Conservation (phyloP, 1,140 invertebrate species). For the Glossosoma conforme region DNA sequence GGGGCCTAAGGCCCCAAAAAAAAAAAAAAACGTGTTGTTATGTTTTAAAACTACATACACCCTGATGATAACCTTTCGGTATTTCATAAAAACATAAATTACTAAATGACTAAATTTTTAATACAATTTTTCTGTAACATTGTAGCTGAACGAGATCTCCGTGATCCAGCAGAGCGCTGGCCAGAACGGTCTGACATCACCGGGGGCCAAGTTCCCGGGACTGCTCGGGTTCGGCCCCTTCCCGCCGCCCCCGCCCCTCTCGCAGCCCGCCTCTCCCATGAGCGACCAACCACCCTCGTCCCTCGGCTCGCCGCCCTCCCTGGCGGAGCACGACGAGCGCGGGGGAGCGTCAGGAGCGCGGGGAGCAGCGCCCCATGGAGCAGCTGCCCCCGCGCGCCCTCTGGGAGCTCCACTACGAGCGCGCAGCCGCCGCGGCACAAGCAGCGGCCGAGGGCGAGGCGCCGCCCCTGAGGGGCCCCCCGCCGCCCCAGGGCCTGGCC, state of each 20-base stretch:
- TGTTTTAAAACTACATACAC: too few relatives aligned
- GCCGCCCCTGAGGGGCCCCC: slow-evolving; percentile 41
- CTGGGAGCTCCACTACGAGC: slow-evolving; percentile 45
- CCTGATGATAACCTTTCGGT: too few relatives aligned
- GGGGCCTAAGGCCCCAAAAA: too few relatives aligned
- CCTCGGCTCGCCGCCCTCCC: slow-evolving; percentile 40
- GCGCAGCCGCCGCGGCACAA: slow-evolving; percentile 41
- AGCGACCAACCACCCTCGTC: slow-evolving; percentile 43
- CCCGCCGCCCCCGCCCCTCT: slow-evolving; percentile 41
- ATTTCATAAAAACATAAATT: too few relatives aligned
- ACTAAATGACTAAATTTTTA: too few relatives aligned
- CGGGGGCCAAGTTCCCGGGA: slow-evolving; percentile 51
- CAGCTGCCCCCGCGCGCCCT: slow-evolving; percentile 37
- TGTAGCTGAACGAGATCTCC: slow-evolving; percentile 57
- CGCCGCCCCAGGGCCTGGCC: slow-evolving; percentile 45
- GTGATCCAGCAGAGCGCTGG: slow-evolving; percentile 53
- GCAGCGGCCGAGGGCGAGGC: slow-evolving; percentile 37
- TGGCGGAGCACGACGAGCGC: slow-evolving; percentile 35
- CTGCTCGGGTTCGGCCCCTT: slow-evolving; percentile 53
- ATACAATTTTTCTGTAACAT: too few relatives aligned
- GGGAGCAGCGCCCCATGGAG: slow-evolving; percentile 41
- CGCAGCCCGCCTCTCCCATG: slow-evolving; percentile 41
- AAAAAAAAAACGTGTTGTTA: too few relatives aligned
- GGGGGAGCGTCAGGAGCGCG: slow-evolving; percentile 29
- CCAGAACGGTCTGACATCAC: slow-evolving; percentile 48